Conservation (phyloP, 2,113 vertebrate genomes). For the Larimichthys crocea region DNA sequence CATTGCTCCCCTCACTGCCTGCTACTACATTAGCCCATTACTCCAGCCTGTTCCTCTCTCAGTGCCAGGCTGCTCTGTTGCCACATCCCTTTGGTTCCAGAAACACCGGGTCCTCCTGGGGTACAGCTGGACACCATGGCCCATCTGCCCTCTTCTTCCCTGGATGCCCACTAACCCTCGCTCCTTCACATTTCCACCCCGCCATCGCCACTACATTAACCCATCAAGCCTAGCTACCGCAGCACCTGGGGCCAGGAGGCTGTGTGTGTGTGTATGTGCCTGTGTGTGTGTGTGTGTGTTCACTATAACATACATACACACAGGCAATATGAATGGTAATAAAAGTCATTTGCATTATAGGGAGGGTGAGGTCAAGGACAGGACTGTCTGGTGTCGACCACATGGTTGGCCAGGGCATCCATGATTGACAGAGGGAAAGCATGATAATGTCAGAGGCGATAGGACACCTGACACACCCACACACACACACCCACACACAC, state of each 20-base stretch:
- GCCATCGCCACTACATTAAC: slow-evolving; percentile 42
- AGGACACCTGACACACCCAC: slow-evolving; percentile 20
- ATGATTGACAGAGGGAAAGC: slow-evolving; percentile 62
- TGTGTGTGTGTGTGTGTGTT: neutral
- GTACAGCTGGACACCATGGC: slow-evolving; percentile 31
- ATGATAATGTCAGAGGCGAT: slow-evolving; percentile 36
- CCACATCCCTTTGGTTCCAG: slow-evolving; percentile 20
- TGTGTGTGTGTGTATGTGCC: slow-evolving; percentile 17
- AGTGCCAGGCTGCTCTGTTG: slow-evolving; percentile 11
- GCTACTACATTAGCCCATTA: slow-evolving; percentile 14
- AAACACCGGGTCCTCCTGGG: slow-evolving; percentile 19
- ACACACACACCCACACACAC: slow-evolving; percentile 32
- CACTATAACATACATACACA: slow-evolving; percentile 8
- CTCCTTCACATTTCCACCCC: neutral
- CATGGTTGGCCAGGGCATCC: slow-evolving; percentile 24
- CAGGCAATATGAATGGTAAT: slow-evolving; percentile 21
- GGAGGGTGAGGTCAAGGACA: slow-evolving; percentile 64
- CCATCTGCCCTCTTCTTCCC: neutral
- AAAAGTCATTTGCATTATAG: slow-evolving; percentile 57
- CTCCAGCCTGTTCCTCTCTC: slow-evolving; percentile 17
- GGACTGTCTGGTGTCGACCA: slow-evolving; percentile 24
- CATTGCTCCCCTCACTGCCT: slow-evolving; percentile 9
- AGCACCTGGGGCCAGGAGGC: slow-evolving; percentile 54
- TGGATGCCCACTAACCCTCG: slow-evolving; percentile 20
- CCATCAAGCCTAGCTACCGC: slow-evolving; percentile 33